A percentile compares a stretch with the other conserved stretches of the same genome.
phyloP scores from a whole-genome alignment of 2,797 vertebrate genomes.

The Poecilia wingei region DNA sequence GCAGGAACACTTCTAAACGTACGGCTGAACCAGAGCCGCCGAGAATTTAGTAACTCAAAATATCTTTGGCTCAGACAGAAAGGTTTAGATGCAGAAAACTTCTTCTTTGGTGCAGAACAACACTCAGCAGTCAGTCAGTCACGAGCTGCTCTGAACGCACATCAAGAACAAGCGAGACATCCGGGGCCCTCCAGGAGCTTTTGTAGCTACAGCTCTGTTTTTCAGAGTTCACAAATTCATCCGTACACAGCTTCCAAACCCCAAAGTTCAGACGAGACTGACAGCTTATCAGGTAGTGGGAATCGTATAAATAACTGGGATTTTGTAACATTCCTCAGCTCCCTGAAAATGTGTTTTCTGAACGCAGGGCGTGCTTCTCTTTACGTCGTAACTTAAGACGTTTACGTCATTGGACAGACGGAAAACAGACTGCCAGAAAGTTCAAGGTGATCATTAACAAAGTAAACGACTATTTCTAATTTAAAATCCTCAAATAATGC shows the following conservation, averaged over 20 bases:
- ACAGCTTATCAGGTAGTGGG: conserved; percentile 47
- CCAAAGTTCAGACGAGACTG: conserved; percentile 54
- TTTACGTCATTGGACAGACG: neutral
- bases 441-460: neutral
- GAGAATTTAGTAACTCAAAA: conserved; percentile 46
- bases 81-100: conserved; percentile 49
- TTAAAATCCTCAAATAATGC: neutral
- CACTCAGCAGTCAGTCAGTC: conserved; percentile 50
- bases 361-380: neutral
- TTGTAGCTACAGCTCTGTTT: conserved; percentile 47
- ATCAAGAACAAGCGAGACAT: conserved; percentile 62
- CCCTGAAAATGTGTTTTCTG: conserved; percentile 11
- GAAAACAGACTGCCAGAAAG: too few relatives aligned
- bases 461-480: neutral
- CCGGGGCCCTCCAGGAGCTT: conserved; percentile 53
- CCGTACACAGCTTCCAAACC: conserved; percentile 38
- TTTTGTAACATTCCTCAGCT: conserved; percentile 28
- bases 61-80: conserved; percentile 39
- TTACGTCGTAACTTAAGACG: neutral
- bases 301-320: conserved; percentile 52
- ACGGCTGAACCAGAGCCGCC: conserved; percentile 14
- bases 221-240: conserved; percentile 50
- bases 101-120: conserved; percentile 55
- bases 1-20: neutral
- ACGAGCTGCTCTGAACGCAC: conserved; percentile 54